Evolutionary conservation across 2,888 invertebrate species (phyloP).

Genomic region (Lasioglossum calceatum): DNA sequence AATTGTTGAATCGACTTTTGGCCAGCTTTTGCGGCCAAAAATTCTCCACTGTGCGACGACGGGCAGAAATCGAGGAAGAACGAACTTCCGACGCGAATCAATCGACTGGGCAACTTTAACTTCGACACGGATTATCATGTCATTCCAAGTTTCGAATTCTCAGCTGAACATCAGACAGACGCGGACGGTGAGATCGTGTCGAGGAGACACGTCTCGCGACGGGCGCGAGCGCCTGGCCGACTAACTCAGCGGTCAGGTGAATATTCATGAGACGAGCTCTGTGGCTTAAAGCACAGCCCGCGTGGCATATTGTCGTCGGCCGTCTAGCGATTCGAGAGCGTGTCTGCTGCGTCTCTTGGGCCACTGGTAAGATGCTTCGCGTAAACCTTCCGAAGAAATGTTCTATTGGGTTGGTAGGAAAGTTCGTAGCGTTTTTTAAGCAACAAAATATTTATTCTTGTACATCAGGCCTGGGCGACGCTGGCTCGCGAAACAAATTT

Average conservation of each 20-base stretch:
- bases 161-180: not conserved
- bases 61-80: not conserved
- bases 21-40: too few species aligned
- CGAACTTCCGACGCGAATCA: not conserved
- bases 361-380: not conserved
- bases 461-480: too few species aligned
- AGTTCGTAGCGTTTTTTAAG: too few species aligned
- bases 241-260: constrained; percentile 70
- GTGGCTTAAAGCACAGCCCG: constrained; percentile 69
- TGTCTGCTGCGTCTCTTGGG: not conserved
- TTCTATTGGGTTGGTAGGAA: not conserved
- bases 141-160: not conserved
- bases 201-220: constrained; percentile 70
- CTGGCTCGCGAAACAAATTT: too few species aligned
- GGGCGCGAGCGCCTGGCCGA: constrained; percentile 69
- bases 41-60: not conserved
- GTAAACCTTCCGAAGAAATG: not conserved
- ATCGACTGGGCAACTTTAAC: not conserved
- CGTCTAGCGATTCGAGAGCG: constrained; percentile 16
- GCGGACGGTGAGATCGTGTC: constrained; percentile 22
- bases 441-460: too few species aligned
- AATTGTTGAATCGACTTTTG: too few species aligned
- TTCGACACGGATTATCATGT: constrained; percentile 3
- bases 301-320: constrained; percentile 62
- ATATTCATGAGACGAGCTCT: constrained; percentile 78